Evolutionary conservation across 2,113 vertebrate genomes (phyloP).

Genomic region (Upupa epops): DNA sequence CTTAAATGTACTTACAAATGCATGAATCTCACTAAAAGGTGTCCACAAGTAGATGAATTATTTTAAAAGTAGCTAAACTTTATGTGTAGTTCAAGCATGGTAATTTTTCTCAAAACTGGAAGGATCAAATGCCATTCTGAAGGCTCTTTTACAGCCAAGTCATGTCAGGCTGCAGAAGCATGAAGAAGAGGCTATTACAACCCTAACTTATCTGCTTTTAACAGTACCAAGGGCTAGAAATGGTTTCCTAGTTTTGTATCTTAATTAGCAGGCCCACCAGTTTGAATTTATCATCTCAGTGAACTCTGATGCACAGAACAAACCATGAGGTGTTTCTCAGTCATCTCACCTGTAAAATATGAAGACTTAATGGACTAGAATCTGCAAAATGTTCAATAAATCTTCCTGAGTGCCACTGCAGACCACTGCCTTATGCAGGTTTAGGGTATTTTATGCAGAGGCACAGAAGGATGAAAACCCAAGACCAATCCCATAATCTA

Average conservation of each 20-base stretch:
- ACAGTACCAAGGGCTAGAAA: background rate
- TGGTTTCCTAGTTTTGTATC: background rate
- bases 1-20: background rate
- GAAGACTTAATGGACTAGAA: background rate
- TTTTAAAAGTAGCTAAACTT: background rate
- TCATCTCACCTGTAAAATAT: background rate
- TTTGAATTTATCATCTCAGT: background rate
- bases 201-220: background rate
- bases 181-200: background rate
- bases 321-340: background rate
- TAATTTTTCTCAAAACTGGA: background rate
- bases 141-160: background rate
- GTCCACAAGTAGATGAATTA: background rate
- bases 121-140: background rate
- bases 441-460: background rate
- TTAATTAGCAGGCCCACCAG: background rate
- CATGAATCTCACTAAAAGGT: background rate
- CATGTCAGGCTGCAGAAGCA: background rate
- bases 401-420: background rate
- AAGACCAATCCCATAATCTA: background rate
- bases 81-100: background rate
- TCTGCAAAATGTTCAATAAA: background rate
- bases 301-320: background rate
- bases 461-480: background rate
- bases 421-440: background rate